Evolutionary conservation across 2,113 vertebrate species (phyloP), one percentile per base, ranked within the genome.

Genomic region (Nothobranchius kuhntae): DNA sequence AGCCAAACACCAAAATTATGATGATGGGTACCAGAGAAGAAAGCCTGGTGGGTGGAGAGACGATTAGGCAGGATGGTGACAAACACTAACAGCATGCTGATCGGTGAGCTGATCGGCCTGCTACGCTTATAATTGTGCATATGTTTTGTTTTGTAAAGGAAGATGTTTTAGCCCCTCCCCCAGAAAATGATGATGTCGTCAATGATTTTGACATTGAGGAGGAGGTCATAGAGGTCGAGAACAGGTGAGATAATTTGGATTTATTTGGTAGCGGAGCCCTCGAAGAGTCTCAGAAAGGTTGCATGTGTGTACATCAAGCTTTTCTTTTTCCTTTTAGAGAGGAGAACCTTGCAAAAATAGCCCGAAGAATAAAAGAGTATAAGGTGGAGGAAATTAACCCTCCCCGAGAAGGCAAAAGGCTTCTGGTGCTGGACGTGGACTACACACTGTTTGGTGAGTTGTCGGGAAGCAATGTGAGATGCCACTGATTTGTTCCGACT

Each of bases 191-290:
- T 53, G 98, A 99, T 17, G 96, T 99, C 65, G 89, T 99, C 75
- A 99, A 99, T 65, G 98, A 99, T 82, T 99, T 99, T 93, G 98
- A 99, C 86, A 99, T 99, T n/a, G 98, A 99, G 88, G 98, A 99
- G 75, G 98, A 99, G 89, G 96, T 99, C 74, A 95, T 99, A 79
- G 96, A 99, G 90, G 98, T 98, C 65, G 96, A 99, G 87, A 99
- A 99, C 73, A 95, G 97, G 98, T 96, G 52, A 75, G 92, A 67
- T 38, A 9, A 46, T 52, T 38, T 61, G 12, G 30, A 10, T 21
- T 2, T 15, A 10, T n/a, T 61, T 35, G 68, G 7, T 1, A 60
- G 1, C 51, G 36, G 12, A 36, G 10, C 53, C 1, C 26, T 7
- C 11, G 47, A 15, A 42, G 15, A 5, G n/a, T 68, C 10, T 17